These are phyloP conservation scores for Paradoxurus hermaphroditus DNA, from an alignment of 2,113 vertebrate species.

Conservation along the genomic window DNA sequence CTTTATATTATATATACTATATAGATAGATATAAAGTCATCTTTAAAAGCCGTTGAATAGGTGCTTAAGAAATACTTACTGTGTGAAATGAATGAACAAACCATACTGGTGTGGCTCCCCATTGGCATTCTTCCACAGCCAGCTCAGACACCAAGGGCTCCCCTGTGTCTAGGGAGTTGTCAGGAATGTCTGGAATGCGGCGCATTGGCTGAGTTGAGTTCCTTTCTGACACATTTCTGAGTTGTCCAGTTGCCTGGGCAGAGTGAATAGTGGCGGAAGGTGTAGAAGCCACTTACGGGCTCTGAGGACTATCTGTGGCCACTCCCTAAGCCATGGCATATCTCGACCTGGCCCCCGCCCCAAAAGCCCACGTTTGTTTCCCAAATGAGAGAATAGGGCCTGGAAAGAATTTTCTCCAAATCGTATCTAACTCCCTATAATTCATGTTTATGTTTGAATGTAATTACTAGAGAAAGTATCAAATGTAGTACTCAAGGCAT, in stretches of 20 bases:
- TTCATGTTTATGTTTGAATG: background rate
- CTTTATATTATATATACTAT: background rate
- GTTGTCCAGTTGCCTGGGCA: background rate
- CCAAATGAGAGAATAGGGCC: background rate
- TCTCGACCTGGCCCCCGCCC: background rate
- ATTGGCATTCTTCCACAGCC: background rate
- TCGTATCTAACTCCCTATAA: background rate
- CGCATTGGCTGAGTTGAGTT: background rate
- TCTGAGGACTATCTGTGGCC: background rate
- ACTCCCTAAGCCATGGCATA: background rate
- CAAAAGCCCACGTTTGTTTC: background rate
- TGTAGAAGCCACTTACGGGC: background rate
- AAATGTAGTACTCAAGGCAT: background rate
- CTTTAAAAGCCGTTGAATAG: constrained; percentile 4
- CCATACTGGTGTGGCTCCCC: background rate
- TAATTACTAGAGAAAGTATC: background rate
- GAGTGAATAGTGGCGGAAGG: background rate
- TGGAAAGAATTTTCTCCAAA: constrained; percentile 9
- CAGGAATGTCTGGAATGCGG: constrained; percentile 34
- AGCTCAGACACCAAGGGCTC: background rate
- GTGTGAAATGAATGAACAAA: background rate
- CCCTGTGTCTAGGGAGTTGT: constrained; percentile 15
- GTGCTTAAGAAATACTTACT: background rate
- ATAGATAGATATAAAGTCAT: background rate
- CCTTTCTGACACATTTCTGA: constrained; percentile 40